These are phyloP conservation scores for Tretioscincus oriximinensis DNA, from an alignment of 2,113 vertebrate genomes.

Conservation along the genomic window DNA sequence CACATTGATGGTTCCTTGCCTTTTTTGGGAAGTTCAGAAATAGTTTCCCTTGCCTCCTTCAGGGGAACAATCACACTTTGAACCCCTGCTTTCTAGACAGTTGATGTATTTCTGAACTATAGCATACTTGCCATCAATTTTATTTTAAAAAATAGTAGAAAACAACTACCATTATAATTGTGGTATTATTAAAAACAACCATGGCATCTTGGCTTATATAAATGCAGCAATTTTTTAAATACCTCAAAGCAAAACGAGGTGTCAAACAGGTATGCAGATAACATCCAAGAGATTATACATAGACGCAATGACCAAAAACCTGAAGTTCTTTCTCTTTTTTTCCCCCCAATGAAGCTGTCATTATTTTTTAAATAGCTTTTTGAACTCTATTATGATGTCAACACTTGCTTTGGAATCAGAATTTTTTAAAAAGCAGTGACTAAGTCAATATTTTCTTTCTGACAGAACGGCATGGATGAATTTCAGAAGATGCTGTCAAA, in stretches of 20 bases:
- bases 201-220: neutral
- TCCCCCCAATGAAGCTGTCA: neutral
- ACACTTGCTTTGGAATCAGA: slow-evolving; percentile 22
- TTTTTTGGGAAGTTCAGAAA: too few relatives aligned
- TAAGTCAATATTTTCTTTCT: slow-evolving; percentile 26
- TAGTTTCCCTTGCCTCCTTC: too few relatives aligned
- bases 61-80: too few relatives aligned
- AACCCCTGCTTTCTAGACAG: too few relatives aligned
- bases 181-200: too few relatives aligned
- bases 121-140: too few relatives aligned
- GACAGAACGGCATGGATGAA: slow-evolving; percentile 4
- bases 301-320: neutral
- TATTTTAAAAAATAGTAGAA: too few relatives aligned
- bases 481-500: neutral
- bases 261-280: neutral
- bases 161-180: too few relatives aligned
- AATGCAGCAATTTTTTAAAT: neutral
- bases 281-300: neutral
- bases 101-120: too few relatives aligned
- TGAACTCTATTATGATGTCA: slow-evolving; percentile 1
- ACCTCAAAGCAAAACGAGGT: neutral
- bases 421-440: neutral
- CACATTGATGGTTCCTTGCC: too few relatives aligned
- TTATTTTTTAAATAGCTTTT: neutral
- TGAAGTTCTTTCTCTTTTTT: neutral